Conservation (phyloP, 2,888 invertebrate species). For the Plagodis dolabraria region DNA sequence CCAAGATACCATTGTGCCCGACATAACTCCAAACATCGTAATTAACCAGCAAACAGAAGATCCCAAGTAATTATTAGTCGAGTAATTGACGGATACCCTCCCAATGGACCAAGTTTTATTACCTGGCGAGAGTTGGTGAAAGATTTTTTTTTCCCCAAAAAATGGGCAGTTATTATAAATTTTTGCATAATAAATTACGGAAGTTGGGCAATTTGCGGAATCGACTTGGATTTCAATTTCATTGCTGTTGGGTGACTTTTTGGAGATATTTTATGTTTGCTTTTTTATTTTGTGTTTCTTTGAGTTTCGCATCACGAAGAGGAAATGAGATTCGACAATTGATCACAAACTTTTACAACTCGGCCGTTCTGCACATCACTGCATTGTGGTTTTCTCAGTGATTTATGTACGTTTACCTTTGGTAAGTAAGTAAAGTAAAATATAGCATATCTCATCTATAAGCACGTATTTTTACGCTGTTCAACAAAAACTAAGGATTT, state of each 20-base stretch:
- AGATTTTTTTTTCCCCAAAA: slow-evolving; percentile 30
- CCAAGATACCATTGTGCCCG: slow-evolving; percentile 11
- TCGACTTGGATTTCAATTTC: slow-evolving; percentile 21
- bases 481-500: too few species aligned
- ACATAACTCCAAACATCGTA: slow-evolving; percentile 19
- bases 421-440: too few species aligned
- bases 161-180: slow-evolving; percentile 36
- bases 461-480: too few species aligned
- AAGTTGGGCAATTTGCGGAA: slow-evolving; percentile 29
- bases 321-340: too few species aligned
- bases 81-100: slow-evolving; percentile 37
- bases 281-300: too few species aligned
- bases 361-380: too few species aligned
- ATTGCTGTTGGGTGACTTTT: slow-evolving; percentile 11
- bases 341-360: too few species aligned
- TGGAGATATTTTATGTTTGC: background rate
- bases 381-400: too few species aligned
- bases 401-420: too few species aligned
- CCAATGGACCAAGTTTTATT: slow-evolving; percentile 32
- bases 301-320: too few species aligned
- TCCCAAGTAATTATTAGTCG: slow-evolving; percentile 33
- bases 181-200: slow-evolving; percentile 43
- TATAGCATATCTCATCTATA: too few species aligned
- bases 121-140: slow-evolving; percentile 30
- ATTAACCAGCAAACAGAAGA: slow-evolving; percentile 25